phyloP scores from a whole-genome alignment of 2,888 invertebrate genomes.

The Podotricha telesiphe region DNA sequence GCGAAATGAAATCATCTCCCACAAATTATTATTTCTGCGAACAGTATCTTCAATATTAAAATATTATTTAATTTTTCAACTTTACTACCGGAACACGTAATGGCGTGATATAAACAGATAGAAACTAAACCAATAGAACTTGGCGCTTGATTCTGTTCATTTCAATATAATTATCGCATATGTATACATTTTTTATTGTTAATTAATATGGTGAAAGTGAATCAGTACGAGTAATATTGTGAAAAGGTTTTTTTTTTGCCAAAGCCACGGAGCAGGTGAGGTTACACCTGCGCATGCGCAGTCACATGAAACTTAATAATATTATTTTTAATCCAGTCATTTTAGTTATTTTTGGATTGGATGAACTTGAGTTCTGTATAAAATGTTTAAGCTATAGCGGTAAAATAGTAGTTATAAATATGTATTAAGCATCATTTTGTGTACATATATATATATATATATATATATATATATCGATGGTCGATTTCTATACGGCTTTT shows the following conservation, averaged over 20 bases:
- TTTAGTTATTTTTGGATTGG: constrained; percentile 10
- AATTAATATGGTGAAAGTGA: constrained; percentile 21
- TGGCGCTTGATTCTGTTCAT: not conserved
- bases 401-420: not conserved
- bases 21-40: constrained; percentile 12
- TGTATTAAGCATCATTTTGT: not conserved
- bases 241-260: constrained; percentile 23
- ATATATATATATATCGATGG: too few species aligned
- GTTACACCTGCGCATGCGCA: constrained; percentile 28
- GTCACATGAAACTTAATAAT: not conserved
- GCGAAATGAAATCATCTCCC: constrained; percentile 5
- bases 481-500: not conserved
- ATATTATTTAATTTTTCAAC: constrained; percentile 9
- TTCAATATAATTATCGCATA: not conserved
- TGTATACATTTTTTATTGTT: not conserved
- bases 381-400: not conserved
- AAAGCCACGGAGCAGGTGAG: constrained; percentile 30
- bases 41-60: not conserved
- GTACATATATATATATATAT: too few species aligned
- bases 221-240: constrained; percentile 23
- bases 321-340: not conserved
- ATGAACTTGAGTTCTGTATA: not conserved
- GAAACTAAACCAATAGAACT: not conserved
- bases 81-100: constrained; percentile 18
- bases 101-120: not conserved